phyloP scores from a whole-genome alignment of 2,113 vertebrate species.

The Theristicus caerulescens region DNA sequence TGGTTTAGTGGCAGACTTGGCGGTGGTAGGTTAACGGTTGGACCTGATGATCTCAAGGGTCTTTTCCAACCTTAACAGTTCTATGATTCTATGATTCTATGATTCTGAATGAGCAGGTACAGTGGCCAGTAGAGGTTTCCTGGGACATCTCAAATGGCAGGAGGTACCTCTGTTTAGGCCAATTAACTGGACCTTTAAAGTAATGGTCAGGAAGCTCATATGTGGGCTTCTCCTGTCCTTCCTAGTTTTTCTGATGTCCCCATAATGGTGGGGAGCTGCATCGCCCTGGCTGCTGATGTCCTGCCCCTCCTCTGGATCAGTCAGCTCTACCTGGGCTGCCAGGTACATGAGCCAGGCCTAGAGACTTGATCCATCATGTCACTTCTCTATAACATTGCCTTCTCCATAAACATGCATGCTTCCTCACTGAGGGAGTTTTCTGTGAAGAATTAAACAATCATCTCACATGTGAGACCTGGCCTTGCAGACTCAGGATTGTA shows the following conservation, averaged over 20 bases:
- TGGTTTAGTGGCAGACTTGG: no score
- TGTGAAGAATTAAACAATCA: background rate
- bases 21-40: no score
- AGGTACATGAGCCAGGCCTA: background rate
- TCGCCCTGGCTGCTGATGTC: background rate
- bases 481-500: background rate
- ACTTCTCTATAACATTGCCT: background rate
- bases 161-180: background rate
- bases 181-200: background rate
- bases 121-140: background rate
- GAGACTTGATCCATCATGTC: background rate
- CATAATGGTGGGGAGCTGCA: background rate
- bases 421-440: background rate
- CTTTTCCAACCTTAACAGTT: no score
- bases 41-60: no score
- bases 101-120: background rate
- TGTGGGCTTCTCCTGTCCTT: background rate
- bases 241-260: background rate
- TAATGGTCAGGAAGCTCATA: background rate
- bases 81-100: no score
- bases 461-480: background rate
- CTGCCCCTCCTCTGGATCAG: background rate
- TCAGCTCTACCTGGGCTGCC: background rate
- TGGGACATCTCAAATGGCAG: background rate
- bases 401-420: accelerated